These are phyloP conservation scores for Diorhabda elongata DNA, from an alignment of 1,140 invertebrate species.

Conservation along the genomic window DNA sequence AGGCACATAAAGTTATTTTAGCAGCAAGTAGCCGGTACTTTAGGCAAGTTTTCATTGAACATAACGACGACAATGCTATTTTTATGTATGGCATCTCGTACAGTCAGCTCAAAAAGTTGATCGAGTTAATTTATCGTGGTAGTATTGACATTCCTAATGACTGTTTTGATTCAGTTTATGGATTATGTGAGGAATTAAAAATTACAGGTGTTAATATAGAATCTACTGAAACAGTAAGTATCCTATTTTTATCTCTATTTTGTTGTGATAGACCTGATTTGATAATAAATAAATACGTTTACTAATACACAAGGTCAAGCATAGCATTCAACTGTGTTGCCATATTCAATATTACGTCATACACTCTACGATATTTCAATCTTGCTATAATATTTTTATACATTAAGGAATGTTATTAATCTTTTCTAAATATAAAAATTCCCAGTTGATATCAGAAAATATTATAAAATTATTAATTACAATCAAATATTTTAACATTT, in stretches of 20 bases:
- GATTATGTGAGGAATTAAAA: constrained; percentile 37
- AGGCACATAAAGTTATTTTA: constrained; percentile 67
- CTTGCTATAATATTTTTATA: too few relatives aligned
- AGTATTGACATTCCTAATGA: constrained; percentile 34
- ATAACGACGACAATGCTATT: constrained; percentile 36
- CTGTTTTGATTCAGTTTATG: constrained; percentile 27
- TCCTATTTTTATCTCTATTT: constrained; percentile 3
- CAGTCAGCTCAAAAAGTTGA: constrained; percentile 29
- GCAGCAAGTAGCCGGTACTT: constrained; percentile 74
- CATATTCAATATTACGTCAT: background rate
- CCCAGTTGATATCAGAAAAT: too few relatives aligned
- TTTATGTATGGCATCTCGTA: constrained; percentile 33
- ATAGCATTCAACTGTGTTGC: constrained; percentile 4
- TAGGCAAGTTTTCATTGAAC: constrained; percentile 43
- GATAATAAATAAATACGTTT: background rate
- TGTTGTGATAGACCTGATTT: background rate
- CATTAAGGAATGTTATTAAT: too few relatives aligned
- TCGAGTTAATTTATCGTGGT: constrained; percentile 41
- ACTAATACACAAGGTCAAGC: constrained; percentile 2
- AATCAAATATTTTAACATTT: too few relatives aligned
- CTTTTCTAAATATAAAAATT: too few relatives aligned
- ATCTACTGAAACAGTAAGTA: constrained; percentile 16
- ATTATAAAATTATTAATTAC: too few relatives aligned
- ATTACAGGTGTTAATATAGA: constrained; percentile 31
- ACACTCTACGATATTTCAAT: too few relatives aligned